Evolutionary conservation across 1,140 invertebrate species (phyloP).

Genomic region (Caenorhabditis latens): DNA sequence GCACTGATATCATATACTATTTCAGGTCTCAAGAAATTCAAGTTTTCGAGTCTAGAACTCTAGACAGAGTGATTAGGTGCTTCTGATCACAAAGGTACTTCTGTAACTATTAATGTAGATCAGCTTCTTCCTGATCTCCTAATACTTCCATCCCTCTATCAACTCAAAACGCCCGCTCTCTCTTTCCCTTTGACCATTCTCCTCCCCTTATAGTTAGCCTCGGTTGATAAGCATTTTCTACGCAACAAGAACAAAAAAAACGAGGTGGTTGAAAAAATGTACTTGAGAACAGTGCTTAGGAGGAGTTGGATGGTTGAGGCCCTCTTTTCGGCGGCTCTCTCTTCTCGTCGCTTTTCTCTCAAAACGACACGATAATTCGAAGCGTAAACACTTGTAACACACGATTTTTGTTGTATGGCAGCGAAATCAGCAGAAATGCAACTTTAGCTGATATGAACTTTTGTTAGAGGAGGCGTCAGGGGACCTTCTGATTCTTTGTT

Average conservation of each 20-base stretch:
- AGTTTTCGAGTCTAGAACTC: too few relatives aligned
- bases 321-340: conserved; percentile 50
- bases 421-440: conserved; percentile 4
- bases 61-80: too few relatives aligned
- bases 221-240: background rate
- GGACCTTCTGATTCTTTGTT: background rate
- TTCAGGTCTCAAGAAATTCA: too few relatives aligned
- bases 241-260: conserved; percentile 45
- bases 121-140: too few relatives aligned
- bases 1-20: too few relatives aligned
- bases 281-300: conserved; percentile 45
- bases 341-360: conserved; percentile 38
- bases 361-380: conserved; percentile 56
- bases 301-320: conserved; percentile 7
- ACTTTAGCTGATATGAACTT: conserved; percentile 23
- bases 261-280: conserved; percentile 12
- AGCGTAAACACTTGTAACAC: conserved; percentile 55
- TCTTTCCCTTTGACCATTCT: conserved; percentile 15
- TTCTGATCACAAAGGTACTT: too few relatives aligned
- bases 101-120: too few relatives aligned
- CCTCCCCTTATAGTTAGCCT: conserved; percentile 1
- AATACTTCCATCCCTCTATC: too few relatives aligned
- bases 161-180: too few relatives aligned
- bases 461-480: background rate
- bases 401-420: conserved; percentile 37